Evolutionary conservation across 2,888 invertebrate genomes (phyloP), one percentile per base, ranked within the genome.

Genomic region (Pyralis farinalis): DNA sequence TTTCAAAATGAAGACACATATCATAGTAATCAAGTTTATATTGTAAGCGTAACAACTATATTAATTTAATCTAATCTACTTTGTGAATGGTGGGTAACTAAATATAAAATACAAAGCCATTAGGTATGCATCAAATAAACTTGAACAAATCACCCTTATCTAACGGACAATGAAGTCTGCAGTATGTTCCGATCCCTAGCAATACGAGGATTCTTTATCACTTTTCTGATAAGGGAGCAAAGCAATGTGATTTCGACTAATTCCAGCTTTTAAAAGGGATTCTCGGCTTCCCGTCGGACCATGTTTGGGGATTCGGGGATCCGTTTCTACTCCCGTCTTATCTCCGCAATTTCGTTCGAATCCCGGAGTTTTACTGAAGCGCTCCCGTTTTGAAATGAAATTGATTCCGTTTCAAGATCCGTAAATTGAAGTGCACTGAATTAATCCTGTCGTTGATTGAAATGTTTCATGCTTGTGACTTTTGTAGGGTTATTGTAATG

Each of bases 381-480:
- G 59, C 55, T 60, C 56, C 48, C 61, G 51, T 52, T 67, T 67
- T 65, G 53, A 61, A 67, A 68, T 62, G 56, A 67, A 74, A 75
- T 75, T 73, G 70, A 74, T 74, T 77, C 53, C 51, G 47, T 49
- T 44, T 51, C 53, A 55, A 60, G 62, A 51, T 53, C 56, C 58
- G 51, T 54, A 67, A 68, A 74, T 70, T 68, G 65, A 68, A 77
- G 64, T 69, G 69, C 72, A 71, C 70, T 68, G 62, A 73, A 75
- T 77, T 76, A 74, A 72, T 71, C 71, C 55, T 53, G 55, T 50
- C 52, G 51, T 50, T 71, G 71, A 79, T 79, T 76, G 71, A 74
- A 82, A 77, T 71, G 63, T 72, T 70, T 53, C 45, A 48, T 36
- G 47, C 49, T 42, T 49, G 40, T 46, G 16, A 37, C 47, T 37